Evolutionary conservation across 2,113 vertebrate species (phyloP).

Genomic region (Boleophthalmus pectinirostris): DNA sequence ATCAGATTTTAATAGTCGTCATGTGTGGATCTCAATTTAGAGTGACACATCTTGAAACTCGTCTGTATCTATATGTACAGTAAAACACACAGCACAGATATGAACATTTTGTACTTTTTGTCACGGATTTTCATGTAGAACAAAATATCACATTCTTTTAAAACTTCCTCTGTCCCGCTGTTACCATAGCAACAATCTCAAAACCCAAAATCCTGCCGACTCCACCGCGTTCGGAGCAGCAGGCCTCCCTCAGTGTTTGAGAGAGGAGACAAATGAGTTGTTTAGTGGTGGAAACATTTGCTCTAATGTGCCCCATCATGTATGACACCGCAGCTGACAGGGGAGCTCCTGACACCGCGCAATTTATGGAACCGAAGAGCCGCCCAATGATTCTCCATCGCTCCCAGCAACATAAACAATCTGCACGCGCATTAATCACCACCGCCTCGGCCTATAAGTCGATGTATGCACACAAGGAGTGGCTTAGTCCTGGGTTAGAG

Average conservation of each 20-base stretch:
- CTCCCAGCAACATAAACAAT: conserved; percentile 17
- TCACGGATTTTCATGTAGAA: too few relatives aligned
- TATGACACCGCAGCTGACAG: not conserved
- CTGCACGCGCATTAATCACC: conserved; percentile 15
- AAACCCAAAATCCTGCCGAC: not conserved
- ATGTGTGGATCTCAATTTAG: too few relatives aligned
- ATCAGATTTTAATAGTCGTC: too few relatives aligned
- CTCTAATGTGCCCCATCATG: conserved; percentile 4
- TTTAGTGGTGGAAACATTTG: conserved; percentile 4
- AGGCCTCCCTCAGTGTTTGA: conserved; percentile 3
- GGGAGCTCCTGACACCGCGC: not conserved
- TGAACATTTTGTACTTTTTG: too few relatives aligned
- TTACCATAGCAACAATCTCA: not conserved
- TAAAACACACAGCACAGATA: too few relatives aligned
- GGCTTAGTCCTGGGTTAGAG: too few relatives aligned
- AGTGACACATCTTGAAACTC: too few relatives aligned
- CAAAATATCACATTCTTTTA: too few relatives aligned
- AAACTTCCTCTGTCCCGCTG: too few relatives aligned
- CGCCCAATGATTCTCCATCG: conserved; percentile 10
- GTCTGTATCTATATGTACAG: too few relatives aligned
- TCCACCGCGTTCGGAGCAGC: not conserved
- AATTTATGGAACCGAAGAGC: conserved; percentile 9
- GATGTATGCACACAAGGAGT: not conserved
- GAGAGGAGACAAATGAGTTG: conserved; percentile 2
- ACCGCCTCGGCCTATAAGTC: not conserved